Evolutionary conservation across 1,140 invertebrate genomes (phyloP), one percentile per base, ranked within the genome.

Genomic region (Aleiodes sp.): DNA sequence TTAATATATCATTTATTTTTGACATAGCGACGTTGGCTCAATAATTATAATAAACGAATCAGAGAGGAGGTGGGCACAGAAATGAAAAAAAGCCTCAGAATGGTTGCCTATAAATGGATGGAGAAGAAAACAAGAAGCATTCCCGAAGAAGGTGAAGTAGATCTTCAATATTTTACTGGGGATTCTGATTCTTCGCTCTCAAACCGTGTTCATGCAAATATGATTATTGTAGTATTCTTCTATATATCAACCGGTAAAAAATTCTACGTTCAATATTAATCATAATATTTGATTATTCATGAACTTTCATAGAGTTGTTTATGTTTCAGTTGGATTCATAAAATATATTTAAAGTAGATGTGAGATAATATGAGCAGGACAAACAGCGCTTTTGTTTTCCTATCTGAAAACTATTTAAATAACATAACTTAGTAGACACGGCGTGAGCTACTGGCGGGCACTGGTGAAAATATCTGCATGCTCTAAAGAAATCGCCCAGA

Each of bases 21-120:
- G 67, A 86, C 85, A 64, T 82, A 95, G 93, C 89, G 90, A 78
- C 88, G 87, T 4, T 94, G 93, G 92, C 79, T 95, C 9, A 96
- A 95, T 78, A 83, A 89, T 1, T 96, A 95, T 79, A 94, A 96
- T 84, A 87, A 88, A 21, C 88, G 89, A 67, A 91, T 95, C 41
- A 83, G 92, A 28, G 84, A 88, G 46, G 83, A 88, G 52, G 90
- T 96, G 1, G 93, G 94, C 0, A 84, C 88, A 3, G 92, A 94
- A 76, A 84, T 95, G 10, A 92, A 92, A 74, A 88, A 81, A 39
- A 89, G 91, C 79, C 88, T 88, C 2, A 88, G 89, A 72, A 91
- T 89, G 80, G 88, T 89, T 68, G 92, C 89, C 0, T 94, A 92
- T 80, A 89, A 91, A 67, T 95, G 94, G 93, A 91, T 95, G 90